Percentiles rank a stretch among this genome's conserved stretches.
These are phyloP conservation scores for Phrixothrix hirtus DNA, from an alignment of 2,888 invertebrate species.

Conservation along the genomic window DNA sequence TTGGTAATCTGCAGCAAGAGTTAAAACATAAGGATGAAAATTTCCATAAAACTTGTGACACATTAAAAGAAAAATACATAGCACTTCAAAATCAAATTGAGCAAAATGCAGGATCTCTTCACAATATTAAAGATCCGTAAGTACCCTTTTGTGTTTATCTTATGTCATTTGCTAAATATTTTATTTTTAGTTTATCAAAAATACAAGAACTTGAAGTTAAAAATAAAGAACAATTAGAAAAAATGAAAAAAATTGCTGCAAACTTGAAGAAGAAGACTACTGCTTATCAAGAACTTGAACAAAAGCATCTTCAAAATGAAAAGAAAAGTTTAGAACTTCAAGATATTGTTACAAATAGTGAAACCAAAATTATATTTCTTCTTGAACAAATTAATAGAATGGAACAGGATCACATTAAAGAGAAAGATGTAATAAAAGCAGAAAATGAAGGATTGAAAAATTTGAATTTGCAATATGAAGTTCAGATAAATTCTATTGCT, in stretches of 20 bases:
- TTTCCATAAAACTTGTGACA: slow-evolving; percentile 47
- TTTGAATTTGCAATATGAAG: slow-evolving; percentile 31
- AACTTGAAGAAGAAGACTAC: slow-evolving; percentile 74
- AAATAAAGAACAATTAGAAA: slow-evolving; percentile 72
- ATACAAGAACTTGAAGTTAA: slow-evolving; percentile 62
- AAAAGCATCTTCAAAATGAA: slow-evolving; percentile 53
- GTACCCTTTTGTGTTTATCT: slow-evolving; percentile 24
- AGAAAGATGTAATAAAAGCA: slow-evolving; percentile 34
- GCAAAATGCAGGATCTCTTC: slow-evolving; percentile 45
- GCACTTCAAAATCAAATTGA: slow-evolving; percentile 49
- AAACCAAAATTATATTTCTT: slow-evolving; percentile 38
- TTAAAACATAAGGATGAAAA: slow-evolving; percentile 56
- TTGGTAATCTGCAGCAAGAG: slow-evolving; percentile 54
- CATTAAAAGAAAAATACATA: slow-evolving; percentile 53
- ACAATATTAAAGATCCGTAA: slow-evolving; percentile 48
- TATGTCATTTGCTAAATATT: neutral
- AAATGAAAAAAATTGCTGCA: slow-evolving; percentile 77
- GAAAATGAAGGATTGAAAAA: slow-evolving; percentile 34
- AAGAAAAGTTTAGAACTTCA: slow-evolving; percentile 28
- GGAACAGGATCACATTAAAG: slow-evolving; percentile 42
- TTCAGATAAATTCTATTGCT: slow-evolving; percentile 27
- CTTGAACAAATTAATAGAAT: slow-evolving; percentile 25
- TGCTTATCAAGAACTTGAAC: slow-evolving; percentile 68
- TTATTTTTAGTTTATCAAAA: slow-evolving; percentile 33
- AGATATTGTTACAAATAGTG: slow-evolving; percentile 29